phyloP scores from a whole-genome alignment of 2,113 vertebrate genomes.

The Hydropotes inermis region DNA sequence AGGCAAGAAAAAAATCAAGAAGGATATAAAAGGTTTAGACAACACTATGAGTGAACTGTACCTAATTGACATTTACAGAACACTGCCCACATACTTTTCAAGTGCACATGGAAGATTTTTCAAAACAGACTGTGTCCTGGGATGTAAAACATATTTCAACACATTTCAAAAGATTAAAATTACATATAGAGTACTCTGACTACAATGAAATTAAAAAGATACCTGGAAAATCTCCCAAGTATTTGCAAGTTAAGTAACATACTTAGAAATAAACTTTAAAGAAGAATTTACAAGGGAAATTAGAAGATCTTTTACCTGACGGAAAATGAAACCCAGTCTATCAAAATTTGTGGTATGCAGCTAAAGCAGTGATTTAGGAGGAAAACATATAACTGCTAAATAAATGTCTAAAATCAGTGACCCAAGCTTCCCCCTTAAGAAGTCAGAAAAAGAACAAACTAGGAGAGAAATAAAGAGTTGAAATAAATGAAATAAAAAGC shows the following conservation, averaged over 20 bases:
- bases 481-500: constrained; percentile 29
- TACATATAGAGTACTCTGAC: not conserved
- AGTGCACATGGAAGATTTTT: not conserved
- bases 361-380: not conserved
- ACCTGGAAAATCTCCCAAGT: not conserved
- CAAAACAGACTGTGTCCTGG: not conserved
- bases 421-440: not conserved
- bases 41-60: not conserved
- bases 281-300: not conserved
- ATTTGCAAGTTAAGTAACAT: constrained; percentile 1
- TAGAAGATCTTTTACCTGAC: not conserved
- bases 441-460: not conserved
- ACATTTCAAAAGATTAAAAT: constrained; percentile 6
- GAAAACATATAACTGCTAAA: not conserved
- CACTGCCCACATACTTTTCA: not conserved
- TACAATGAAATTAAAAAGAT: not conserved
- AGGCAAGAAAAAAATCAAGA: not conserved
- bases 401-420: not conserved
- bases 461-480: not conserved
- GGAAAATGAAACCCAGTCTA: not conserved
- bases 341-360: not conserved
- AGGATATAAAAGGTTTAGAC: not conserved
- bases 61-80: constrained; percentile 19
- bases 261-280: not conserved
- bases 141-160: constrained; percentile 1